Evolutionary conservation across 2,113 vertebrate genomes (phyloP), one percentile per base, ranked within the genome.

Genomic region (Pseudopodoces humilis): DNA sequence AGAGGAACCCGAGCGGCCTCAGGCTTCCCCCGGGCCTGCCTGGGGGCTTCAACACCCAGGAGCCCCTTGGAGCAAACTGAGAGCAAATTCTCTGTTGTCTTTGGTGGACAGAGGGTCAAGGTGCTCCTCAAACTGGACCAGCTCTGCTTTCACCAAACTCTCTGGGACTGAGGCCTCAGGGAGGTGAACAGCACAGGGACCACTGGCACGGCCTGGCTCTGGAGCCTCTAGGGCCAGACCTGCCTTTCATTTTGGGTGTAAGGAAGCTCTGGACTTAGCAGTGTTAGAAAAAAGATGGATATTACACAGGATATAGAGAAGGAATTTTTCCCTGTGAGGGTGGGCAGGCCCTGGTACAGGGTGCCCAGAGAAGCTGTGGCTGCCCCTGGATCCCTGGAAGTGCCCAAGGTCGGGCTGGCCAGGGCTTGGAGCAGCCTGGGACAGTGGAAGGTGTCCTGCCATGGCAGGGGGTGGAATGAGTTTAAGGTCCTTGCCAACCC

Each of bases 121-220:
- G 27, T 58, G 59, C n/a, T 62, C 37, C 56, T 25, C 5, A 9
- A 19, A 2, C 8, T 3, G 14, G 41, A 35, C 12, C 7, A 8
- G 35, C 49, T 50, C 63, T 80, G 43, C 13, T 39, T 25, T 2
- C 58, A 16, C 19, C 37, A 11, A 3, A 30, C 28, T 21, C 5
- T 4, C 47, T 10, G 15, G 3, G 27, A 2, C 6, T 0, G 11
- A 53, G 59, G n/a, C 8, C 6, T 31, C 13, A 5, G 19, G 27
- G 41, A 27, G 19, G 17, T 9, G 19, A 56, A 11, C 28, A 41
- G 31, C 71, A 11, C 19, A 2, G 20, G 9, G 1, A 4, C 5
- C 11, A 1, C 2, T 1, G 43, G 53, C 5, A 31, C 16, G 53
- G 74, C 13, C 7, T 6, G 1, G 1, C 8, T 43, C n/a, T 43